Conservation (phyloP, 1,140 invertebrate genomes). For the Polyergus mexicanus region DNA sequence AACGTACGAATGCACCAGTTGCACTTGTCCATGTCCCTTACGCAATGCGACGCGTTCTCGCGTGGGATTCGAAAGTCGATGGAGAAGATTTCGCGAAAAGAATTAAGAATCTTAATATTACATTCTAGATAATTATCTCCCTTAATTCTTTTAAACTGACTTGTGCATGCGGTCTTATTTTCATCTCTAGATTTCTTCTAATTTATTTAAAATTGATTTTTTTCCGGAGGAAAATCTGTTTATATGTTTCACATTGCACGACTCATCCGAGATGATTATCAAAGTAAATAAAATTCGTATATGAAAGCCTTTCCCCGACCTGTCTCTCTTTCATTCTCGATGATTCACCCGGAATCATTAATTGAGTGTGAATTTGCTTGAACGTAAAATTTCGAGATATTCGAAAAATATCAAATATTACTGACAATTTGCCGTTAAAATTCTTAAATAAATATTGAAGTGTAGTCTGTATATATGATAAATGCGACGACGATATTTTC, state of each 20-base stretch:
- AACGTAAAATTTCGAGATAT: neutral
- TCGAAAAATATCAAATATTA: neutral
- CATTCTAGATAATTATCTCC: neutral
- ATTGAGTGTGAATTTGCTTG: neutral
- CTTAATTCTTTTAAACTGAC: neutral
- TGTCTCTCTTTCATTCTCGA: conserved; percentile 30
- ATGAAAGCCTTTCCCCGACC: neutral
- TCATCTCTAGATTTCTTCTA: neutral
- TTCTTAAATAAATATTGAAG: conserved; percentile 4
- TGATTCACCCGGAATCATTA: conserved; percentile 25
- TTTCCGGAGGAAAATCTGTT: neutral
- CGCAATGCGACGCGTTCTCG: neutral
- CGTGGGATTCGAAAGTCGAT: neutral
- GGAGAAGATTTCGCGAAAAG: neutral
- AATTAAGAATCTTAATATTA: neutral
- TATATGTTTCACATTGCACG: neutral
- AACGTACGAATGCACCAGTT: conserved; percentile 26
- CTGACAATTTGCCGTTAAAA: neutral
- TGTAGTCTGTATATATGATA: neutral
- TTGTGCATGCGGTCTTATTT: neutral
- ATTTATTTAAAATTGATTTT: neutral
- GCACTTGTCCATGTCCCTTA: neutral
- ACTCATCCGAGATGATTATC: conserved; percentile 38
- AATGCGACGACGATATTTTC: neutral
- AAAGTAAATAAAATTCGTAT: conserved; percentile 21